A percentile compares a stretch with the other conserved stretches of the same genome.
Evolutionary conservation across 2,888 invertebrate genomes (phyloP).

Genomic region (Tachystola acroxantha): DNA sequence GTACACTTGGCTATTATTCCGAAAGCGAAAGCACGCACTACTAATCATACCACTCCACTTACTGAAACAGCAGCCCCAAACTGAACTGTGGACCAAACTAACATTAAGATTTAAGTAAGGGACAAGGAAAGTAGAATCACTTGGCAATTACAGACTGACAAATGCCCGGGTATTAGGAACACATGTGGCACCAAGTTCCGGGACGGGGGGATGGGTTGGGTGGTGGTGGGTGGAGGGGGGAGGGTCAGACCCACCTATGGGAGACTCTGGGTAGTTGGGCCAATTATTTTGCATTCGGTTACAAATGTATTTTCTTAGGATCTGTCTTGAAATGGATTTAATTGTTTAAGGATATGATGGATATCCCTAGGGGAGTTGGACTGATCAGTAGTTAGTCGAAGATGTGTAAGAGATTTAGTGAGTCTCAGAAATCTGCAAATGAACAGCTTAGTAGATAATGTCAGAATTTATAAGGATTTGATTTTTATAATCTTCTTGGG

Average conservation of each 20-base stretch:
- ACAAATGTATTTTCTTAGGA: slow-evolving; percentile 10
- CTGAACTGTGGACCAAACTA: slow-evolving; percentile 43
- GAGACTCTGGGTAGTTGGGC: slow-evolving; percentile 3
- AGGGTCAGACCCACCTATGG: slow-evolving; percentile 12
- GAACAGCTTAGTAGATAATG: no score
- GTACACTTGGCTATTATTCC: no score
- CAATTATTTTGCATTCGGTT: slow-evolving; percentile 6
- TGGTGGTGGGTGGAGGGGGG: slow-evolving; percentile 9
- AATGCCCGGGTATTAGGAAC: slow-evolving; percentile 72
- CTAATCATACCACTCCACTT: background rate
- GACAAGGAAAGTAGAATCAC: slow-evolving; percentile 68
- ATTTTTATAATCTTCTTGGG: no score
- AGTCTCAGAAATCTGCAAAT: no score
- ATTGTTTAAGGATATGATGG: no score
- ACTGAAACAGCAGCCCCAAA: slow-evolving; percentile 14
- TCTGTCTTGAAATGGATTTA: background rate
- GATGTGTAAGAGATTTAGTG: no score
- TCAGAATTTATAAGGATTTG: no score
- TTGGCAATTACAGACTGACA: slow-evolving; percentile 76
- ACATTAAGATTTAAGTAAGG: slow-evolving; percentile 73
- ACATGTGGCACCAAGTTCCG: slow-evolving; percentile 66
- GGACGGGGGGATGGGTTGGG: slow-evolving; percentile 16
- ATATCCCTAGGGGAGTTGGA: no score
- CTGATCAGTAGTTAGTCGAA: no score
- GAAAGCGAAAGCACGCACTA: no score